A percentile compares a stretch with the other conserved stretches of the same genome.
Conservation (phyloP, 2,888 invertebrate species). For the Tipula helvola region DNA sequence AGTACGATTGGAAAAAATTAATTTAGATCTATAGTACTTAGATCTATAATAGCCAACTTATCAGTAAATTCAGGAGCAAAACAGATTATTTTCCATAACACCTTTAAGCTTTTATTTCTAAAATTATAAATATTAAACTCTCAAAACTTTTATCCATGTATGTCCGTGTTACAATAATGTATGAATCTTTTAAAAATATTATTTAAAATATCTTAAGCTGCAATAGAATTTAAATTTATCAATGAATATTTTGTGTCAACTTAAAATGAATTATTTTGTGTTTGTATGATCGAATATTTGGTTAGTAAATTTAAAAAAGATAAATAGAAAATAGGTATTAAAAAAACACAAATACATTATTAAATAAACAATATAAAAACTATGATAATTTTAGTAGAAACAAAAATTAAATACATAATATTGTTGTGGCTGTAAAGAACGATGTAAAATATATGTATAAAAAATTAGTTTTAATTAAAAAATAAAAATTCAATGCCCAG, state of each 20-base stretch:
- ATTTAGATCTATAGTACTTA: too few relatives aligned
- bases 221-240: background rate
- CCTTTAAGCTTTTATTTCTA: too few relatives aligned
- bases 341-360: background rate
- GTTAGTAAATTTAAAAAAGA: background rate
- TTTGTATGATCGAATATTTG: background rate
- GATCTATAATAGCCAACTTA: too few relatives aligned
- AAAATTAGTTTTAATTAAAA: background rate
- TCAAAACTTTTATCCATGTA: background rate
- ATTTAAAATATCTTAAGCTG: background rate
- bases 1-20: too few relatives aligned
- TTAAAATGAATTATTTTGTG: background rate
- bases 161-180: background rate
- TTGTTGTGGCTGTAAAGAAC: background rate
- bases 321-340: background rate
- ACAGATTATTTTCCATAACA: too few relatives aligned
- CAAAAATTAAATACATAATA: background rate
- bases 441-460: background rate
- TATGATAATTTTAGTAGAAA: background rate
- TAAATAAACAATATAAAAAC: background rate
- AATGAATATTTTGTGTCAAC: background rate
- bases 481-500: background rate
- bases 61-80: too few relatives aligned
- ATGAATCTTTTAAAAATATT: background rate
- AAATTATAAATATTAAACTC: background rate